Conservation (phyloP, 2,113 vertebrate genomes). For the Oreocharis arfaki region DNA sequence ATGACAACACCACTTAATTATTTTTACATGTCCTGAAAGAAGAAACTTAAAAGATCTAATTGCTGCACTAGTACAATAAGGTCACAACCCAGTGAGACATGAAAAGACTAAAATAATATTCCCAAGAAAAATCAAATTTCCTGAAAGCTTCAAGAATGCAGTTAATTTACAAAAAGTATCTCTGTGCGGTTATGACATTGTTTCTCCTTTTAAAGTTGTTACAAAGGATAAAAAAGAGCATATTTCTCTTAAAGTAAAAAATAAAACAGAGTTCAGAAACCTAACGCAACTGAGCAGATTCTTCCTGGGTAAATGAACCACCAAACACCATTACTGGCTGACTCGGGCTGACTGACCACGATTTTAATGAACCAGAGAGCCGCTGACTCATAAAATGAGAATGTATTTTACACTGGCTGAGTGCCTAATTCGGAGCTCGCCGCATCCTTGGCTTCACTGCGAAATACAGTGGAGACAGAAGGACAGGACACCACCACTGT, state of each 20-base stretch:
- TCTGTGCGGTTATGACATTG: neutral
- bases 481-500: accelerated
- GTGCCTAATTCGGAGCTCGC: neutral
- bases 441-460: neutral
- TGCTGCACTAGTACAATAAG: neutral
- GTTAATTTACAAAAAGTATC: neutral
- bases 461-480: neutral
- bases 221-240: neutral
- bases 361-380: neutral
- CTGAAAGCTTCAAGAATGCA: neutral
- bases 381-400: neutral
- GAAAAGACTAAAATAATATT: neutral
- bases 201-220: neutral
- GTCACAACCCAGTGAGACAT: neutral
- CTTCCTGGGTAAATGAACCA: neutral
- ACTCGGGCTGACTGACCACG: neutral
- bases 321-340: neutral
- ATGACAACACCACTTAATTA: neutral
- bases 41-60: neutral
- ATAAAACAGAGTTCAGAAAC: neutral
- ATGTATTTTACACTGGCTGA: neutral
- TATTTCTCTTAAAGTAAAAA: neutral
- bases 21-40: neutral
- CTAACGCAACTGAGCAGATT: neutral
- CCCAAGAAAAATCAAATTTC: conserved; percentile 36